Evolutionary conservation across 2,888 invertebrate species (phyloP), one percentile per base, ranked within the genome.

Genomic region (Polyommatus iphigenia): DNA sequence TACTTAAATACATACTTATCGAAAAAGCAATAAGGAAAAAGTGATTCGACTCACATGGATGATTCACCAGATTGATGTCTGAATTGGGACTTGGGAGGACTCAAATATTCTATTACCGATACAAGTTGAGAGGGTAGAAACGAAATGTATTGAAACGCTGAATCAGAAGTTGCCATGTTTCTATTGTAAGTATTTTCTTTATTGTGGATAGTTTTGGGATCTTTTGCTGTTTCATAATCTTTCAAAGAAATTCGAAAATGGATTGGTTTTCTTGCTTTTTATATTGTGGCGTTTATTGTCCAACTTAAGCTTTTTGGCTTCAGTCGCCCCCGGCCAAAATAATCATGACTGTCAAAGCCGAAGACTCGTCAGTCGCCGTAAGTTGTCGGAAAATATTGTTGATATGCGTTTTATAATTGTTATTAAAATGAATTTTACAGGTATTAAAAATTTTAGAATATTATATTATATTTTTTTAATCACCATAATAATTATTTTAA

Each of bases 31-130:
- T 62, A 62, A 62, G 62, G 62, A 62, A 62, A 20, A 24, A 62
- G 62, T 13, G 13, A 62, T 62, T 62, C 24, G 62, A 62, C 62
- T 62, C 24, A 24, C 24, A 1, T 62, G 62, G 24, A 62, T 24
- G 62, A 24, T 62, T 13, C 24, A 24, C 10, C 20, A 62, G 62
- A 62, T 62, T 24, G 24, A 62, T 24, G 62, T 62, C 62, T 62
- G 62, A 20, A 62, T 62, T 24, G 62, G 62, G 62, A 62, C 10
- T 62, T 24, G 62, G 62, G 62, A 62, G 20, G 24, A 62, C 62
- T 59, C 20, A 2, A 59, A 59, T 20, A 62, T 62, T 20, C 20
- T 62, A 24, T 20, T 62, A 62, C 62, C 20, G 24, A 62, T 62
- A 62, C 62, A 24, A 62, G 62, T 24, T 62, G 10, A 62, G 24